phyloP scores from a whole-genome alignment of 2,113 vertebrate species.

The Xiphophorus hellerii region DNA sequence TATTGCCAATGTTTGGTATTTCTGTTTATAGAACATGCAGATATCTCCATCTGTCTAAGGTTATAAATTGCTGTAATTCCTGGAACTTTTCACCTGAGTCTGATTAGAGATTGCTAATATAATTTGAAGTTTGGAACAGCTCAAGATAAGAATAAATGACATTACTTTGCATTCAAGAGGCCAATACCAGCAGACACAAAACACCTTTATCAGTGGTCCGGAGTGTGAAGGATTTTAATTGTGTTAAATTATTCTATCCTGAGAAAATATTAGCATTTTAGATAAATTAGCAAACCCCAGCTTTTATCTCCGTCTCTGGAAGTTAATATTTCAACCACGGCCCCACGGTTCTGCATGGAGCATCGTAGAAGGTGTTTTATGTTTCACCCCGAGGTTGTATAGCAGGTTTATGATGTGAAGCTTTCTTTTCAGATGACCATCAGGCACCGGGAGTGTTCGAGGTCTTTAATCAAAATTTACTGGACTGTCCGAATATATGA shows the following conservation, averaged over 20 bases:
- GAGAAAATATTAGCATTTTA: slow-evolving; percentile 60
- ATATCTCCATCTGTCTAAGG: not conserved
- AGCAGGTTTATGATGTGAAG: slow-evolving; percentile 55
- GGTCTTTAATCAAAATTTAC: slow-evolving; percentile 70
- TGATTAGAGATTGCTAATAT: slow-evolving; percentile 21
- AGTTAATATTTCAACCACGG: slow-evolving; percentile 48
- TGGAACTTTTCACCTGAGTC: slow-evolving; percentile 19
- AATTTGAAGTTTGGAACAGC: slow-evolving; percentile 24
- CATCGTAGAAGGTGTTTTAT: slow-evolving; percentile 51
- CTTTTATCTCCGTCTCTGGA: slow-evolving; percentile 49
- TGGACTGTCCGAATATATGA: slow-evolving; percentile 65
- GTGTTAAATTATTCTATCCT: slow-evolving; percentile 49
- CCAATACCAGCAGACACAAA: slow-evolving; percentile 42
- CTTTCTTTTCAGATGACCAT: slow-evolving; percentile 53
- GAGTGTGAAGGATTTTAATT: slow-evolving; percentile 44
- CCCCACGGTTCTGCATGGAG: slow-evolving; percentile 15
- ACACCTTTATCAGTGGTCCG: slow-evolving; percentile 50
- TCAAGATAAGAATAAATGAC: slow-evolving; percentile 54
- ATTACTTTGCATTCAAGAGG: slow-evolving; percentile 60
- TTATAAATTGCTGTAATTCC: not conserved
- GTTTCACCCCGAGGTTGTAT: slow-evolving; percentile 52
- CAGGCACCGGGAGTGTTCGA: slow-evolving; percentile 45
- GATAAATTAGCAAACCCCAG: slow-evolving; percentile 46
- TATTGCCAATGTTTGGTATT: not conserved
- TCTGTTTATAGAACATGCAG: not conserved